Base-by-base conservation (phyloP, 2,797 vertebrate species). In the Cossypha niveicapilla region DNA sequence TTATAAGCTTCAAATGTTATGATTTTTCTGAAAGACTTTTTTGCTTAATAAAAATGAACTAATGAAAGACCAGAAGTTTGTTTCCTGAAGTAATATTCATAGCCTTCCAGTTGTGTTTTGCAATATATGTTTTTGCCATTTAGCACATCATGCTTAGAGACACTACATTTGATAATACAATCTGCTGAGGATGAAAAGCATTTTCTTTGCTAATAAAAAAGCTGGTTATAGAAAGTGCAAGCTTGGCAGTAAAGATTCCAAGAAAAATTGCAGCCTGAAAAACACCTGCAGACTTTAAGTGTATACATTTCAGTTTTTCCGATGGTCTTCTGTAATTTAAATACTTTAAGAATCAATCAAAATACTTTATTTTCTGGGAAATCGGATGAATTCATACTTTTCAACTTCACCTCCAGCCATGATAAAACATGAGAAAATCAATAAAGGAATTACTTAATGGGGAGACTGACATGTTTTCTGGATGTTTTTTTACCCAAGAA, bases 131-230 rank as follows among this genome's bases (percentile, higher is more conserved):
- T 93, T 88, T 92, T 88, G 79, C 65, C 61, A 75, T 72, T 93
- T 90, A 94, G 66, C 66, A 88, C 22, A 93, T 56, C 62, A 68
- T 35, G 47, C 42, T 88, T 73, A 91, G 48, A 93, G 77, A 94
- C 88, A 89, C 23, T 66, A 88, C 48, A 86, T 84, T 93, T 89
- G 91, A 91, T 93, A 94, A 94, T 67, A 85, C 62, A 84, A 79
- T 90, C 79, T 94, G 76, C 89, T 88, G 83, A 93, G 80, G 74
- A 91, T 34, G 81, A 93, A 93, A 94, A 95, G 73, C 47, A 86
- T n/a, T 95, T 92, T 84, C 77, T 84, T 72, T 73, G 48, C 88
- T 88, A 86, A 96, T 94, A 93, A 95, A 92, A 91, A 94, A 48
- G 70, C 76, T 90, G n/a, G 71, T 95, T 94, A 90, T 58, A 83